Base-by-base conservation (phyloP, 2,888 invertebrate genomes). In the Aporophyla lueneburgensis region DNA sequence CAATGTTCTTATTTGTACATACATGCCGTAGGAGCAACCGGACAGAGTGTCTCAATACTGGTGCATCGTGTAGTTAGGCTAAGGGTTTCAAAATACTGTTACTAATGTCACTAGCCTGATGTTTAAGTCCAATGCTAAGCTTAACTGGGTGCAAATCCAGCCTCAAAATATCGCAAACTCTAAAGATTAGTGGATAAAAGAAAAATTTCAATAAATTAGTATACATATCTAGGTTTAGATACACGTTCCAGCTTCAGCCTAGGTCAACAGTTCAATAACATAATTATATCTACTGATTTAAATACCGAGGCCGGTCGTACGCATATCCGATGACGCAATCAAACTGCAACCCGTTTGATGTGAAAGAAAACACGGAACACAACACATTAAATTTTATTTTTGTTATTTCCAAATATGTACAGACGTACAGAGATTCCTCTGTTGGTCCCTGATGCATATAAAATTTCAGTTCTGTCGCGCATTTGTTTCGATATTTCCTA, bases 251-350 rank as follows among this genome's bases (percentile, higher is more conserved):
- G 33, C 21, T 74, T 51, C 10, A 33, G 49, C 51, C 21, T 67
- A 56, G 61, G 71, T 53, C 68, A 59, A 74, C n/a, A 71, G 77
- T 77, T 81, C 70, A 80, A 58, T 70, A 70, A 70, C 49, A 71
- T 70, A 54, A 54, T 54, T 1, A 49, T 40, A 69, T 46, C 69
- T 51, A 40, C 14, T 63, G 19, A 81, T 81, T 81, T 59, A 40
- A 19, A 70, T 76, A 2, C 21, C 76, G 61, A 70, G 76, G 81
- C 19, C 68, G 27, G 51, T 66, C 53, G 27, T 21, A 69, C 27
- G 51, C 46, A 77, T 62, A 67, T 76, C 71, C 80, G 71, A 58
- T 78, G 62, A 76, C 24, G 54, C 77, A 33, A 68, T 49, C 21
- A 40, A 53, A 27, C 21, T 53, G 51, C 12, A 59, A 49, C 12